A percentile compares a stretch with the other conserved stretches of the same genome.
Conservation (phyloP, 2,113 vertebrate genomes). For the Chrysochloris asiatica region DNA sequence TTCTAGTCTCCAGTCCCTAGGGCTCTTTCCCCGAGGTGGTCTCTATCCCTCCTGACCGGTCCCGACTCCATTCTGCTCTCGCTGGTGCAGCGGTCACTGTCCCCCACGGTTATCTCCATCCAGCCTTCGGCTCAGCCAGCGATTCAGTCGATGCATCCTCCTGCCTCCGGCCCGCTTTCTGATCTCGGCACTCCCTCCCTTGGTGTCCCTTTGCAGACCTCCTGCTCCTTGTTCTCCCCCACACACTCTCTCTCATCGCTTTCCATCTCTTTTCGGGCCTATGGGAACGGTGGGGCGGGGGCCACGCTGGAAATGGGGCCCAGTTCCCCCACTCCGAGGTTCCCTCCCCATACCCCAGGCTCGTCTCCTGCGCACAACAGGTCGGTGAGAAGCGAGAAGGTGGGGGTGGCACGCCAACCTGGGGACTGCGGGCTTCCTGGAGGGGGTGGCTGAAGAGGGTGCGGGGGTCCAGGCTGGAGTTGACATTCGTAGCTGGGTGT, state of each 20-base stretch:
- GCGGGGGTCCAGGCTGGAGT: conserved; percentile 2
- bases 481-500: background rate
- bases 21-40: conserved; percentile 62
- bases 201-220: conserved; percentile 39
- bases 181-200: conserved; percentile 35
- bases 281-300: conserved; percentile 32
- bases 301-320: background rate
- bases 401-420: conserved; percentile 60
- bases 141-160: background rate
- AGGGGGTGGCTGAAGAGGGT: conserved; percentile 49
- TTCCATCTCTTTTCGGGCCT: background rate
- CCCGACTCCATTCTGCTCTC: conserved; percentile 57
- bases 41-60: conserved; percentile 54
- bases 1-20: background rate
- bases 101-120: conserved; percentile 14
- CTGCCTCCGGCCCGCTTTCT: conserved; percentile 38
- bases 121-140: background rate
- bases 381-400: conserved; percentile 66
- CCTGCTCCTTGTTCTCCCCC: conserved; percentile 10
- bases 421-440: conserved; percentile 74
- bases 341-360: conserved; percentile 43
- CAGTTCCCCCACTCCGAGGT: background rate
- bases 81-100: conserved; percentile 53
- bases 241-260: background rate
- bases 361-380: conserved; percentile 78